Evolutionary conservation across 2,888 invertebrate species (phyloP).

Genomic region (Acholoe squamosa): DNA sequence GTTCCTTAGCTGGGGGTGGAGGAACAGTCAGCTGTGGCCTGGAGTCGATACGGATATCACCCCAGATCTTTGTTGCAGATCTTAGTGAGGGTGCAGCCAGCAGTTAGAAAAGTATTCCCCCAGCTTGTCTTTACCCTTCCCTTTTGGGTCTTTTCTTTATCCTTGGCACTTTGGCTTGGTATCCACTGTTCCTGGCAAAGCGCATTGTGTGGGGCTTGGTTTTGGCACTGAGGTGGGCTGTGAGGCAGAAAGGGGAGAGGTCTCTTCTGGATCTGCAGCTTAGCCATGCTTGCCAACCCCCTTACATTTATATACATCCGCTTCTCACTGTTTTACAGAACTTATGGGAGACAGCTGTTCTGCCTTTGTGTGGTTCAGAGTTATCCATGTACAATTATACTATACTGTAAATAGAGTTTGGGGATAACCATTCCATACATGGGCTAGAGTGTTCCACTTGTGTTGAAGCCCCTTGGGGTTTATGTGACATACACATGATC

Average conservation of each 20-base stretch:
- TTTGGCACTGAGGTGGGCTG: background rate
- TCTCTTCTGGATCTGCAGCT: background rate
- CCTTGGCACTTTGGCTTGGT: background rate
- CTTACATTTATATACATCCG: slow-evolving; percentile 8
- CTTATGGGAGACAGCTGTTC: too few relatives aligned
- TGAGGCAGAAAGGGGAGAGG: background rate
- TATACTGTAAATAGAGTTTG: too few relatives aligned
- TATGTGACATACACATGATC: too few relatives aligned
- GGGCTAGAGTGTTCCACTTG: too few relatives aligned
- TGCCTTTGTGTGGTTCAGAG: background rate
- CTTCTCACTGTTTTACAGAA: background rate
- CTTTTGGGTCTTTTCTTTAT: background rate
- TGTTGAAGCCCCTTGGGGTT: too few relatives aligned
- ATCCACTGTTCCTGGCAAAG: background rate
- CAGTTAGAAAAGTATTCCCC: slow-evolving; percentile 19
- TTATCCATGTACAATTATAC: too few relatives aligned
- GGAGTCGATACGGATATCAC: slow-evolving; percentile 21
- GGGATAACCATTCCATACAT: too few relatives aligned
- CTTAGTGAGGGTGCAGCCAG: slow-evolving; percentile 17
- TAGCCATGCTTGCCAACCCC: background rate
- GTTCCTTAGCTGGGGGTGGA: background rate
- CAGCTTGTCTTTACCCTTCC: background rate
- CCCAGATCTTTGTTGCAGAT: slow-evolving; percentile 18
- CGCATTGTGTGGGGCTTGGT: slow-evolving; percentile 7
- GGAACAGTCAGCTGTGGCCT: background rate